phyloP scores from a whole-genome alignment of 2,113 vertebrate species.

The Gracilinanus agilis region DNA sequence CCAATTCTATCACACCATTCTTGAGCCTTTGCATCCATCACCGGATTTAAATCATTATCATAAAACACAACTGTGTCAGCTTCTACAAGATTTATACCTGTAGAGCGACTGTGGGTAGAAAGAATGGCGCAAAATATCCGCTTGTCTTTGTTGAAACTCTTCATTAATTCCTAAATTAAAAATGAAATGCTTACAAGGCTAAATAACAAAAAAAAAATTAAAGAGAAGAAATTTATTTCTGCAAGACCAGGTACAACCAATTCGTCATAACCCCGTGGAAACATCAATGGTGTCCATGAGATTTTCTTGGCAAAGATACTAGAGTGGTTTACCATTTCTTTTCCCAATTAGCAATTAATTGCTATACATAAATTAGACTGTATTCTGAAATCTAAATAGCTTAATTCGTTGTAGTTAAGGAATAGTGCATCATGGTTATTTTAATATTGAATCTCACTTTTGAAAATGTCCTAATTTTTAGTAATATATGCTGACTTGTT shows the following conservation, averaged over 20 bases:
- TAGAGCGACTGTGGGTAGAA: conserved; percentile 89
- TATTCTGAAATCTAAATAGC: background rate
- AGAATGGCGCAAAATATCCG: conserved; percentile 90
- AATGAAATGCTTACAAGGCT: background rate
- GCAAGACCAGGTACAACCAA: background rate
- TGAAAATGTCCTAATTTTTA: background rate
- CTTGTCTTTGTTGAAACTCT: conserved; percentile 89
- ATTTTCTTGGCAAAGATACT: rapidly evolving
- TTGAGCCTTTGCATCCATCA: conserved; percentile 89
- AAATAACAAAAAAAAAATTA: background rate
- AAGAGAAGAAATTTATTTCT: background rate
- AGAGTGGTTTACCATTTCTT: background rate
- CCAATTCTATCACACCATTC: conserved; percentile 91
- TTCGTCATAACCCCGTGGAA: background rate
- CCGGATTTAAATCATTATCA: conserved; percentile 89
- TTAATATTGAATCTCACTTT: background rate
- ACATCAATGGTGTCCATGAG: background rate
- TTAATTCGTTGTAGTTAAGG: background rate
- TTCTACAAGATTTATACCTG: conserved; percentile 87
- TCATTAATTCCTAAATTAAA: conserved; percentile 87
- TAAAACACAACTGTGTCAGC: conserved; percentile 90
- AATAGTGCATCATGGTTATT: background rate
- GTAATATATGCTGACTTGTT: background rate
- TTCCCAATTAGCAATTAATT: rapidly evolving
- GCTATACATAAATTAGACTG: background rate